Evolutionary conservation across 37 sponge, comb jelly and placozoan species (phyloP), one percentile per base, ranked within the genome.

Genomic region (Haliclona indistincta): DNA sequence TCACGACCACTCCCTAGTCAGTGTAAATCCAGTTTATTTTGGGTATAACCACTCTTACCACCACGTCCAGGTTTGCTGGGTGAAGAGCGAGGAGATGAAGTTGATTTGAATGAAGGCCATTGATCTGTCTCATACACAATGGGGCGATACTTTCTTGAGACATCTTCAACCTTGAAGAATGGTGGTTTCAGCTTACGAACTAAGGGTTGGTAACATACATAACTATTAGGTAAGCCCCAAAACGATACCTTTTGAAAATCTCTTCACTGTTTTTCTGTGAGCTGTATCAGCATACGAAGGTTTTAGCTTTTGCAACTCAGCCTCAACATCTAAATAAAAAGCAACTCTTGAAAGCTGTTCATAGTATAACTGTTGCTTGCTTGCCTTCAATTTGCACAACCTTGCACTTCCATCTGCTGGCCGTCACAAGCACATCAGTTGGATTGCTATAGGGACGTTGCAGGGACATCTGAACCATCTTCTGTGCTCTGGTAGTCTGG

Each of bases 131-230:
- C 84, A 38, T 56, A 41, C 38, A 89, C 54, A 4, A 89, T 74
- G 2, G 90, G 90, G 2, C 76, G 74, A 80, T 84, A 89, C 0
- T 15, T 2, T 0, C 63, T 52, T n/a, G 80, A 78, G 37, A 33
- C n/a, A 38, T 89, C 90, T 56, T 84, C 90, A 13, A 83, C 73
- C 68, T 89, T 89, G 56, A 89, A 39, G 65, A 84, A 89, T 15
- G 90, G 84, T 4, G 37, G 36, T 40, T 60, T 73, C 53, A 89
- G 71, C 17, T 73, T 13, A 10, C 76, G 44, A 0, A 79, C 85
- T 77, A 55, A 33, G 45, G 20, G 56, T 25, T 11, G 20, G 30
- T 6, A 13, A 7, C 7, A 36, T 7, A 66, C 47, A 43, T 43
- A 34, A 36, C 38, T 7, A 7, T 35, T 13, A 15, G 13, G 49